Evolutionary conservation across 2,888 invertebrate species (phyloP).

Genomic region (Drosophila diplacantha): DNA sequence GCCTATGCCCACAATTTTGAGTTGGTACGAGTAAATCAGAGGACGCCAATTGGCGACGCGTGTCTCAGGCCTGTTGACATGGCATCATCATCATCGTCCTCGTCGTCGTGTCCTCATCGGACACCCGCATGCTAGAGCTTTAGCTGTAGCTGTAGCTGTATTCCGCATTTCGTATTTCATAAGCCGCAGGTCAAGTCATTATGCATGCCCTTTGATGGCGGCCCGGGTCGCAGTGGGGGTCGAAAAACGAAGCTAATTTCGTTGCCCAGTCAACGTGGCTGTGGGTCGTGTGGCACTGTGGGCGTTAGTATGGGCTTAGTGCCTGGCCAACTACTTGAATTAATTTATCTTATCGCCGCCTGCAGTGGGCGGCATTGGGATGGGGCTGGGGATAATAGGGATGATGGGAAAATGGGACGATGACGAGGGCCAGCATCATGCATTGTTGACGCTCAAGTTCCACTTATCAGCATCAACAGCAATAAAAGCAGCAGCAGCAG

Average conservation of each 20-base stretch:
- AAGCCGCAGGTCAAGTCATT: conserved; percentile 61
- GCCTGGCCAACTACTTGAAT: conserved; percentile 53
- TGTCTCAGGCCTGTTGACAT: conserved; percentile 57
- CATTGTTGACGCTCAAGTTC: conserved; percentile 67
- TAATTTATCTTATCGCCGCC: conserved; percentile 65
- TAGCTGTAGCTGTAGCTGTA: conserved; percentile 5
- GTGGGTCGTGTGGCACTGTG: conserved; percentile 12
- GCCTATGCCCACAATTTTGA: conserved; percentile 25
- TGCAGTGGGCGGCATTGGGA: conserved; percentile 38
- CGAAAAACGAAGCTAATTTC: conserved; percentile 60
- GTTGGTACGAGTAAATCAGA: conserved; percentile 40
- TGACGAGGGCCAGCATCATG: conserved; percentile 44
- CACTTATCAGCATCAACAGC: conserved; percentile 61
- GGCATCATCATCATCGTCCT: conserved; percentile 45
- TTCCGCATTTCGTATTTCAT: conserved; percentile 52
- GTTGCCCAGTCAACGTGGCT: conserved; percentile 14
- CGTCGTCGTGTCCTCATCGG: conserved; percentile 11
- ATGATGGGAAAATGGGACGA: conserved; percentile 10
- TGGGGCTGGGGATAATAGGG: not conserved
- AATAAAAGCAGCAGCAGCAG: conserved; percentile 23
- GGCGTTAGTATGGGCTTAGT: conserved; percentile 26
- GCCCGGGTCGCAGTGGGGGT: conserved; percentile 17
- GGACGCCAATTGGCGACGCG: conserved; percentile 58
- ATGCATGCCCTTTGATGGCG: conserved; percentile 57
- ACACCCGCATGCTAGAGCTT: conserved; percentile 27